Evolutionary conservation across 2,797 vertebrate genomes (phyloP), one percentile per base, ranked within the genome.

Genomic region (Platyrinchus mystaceus): DNA sequence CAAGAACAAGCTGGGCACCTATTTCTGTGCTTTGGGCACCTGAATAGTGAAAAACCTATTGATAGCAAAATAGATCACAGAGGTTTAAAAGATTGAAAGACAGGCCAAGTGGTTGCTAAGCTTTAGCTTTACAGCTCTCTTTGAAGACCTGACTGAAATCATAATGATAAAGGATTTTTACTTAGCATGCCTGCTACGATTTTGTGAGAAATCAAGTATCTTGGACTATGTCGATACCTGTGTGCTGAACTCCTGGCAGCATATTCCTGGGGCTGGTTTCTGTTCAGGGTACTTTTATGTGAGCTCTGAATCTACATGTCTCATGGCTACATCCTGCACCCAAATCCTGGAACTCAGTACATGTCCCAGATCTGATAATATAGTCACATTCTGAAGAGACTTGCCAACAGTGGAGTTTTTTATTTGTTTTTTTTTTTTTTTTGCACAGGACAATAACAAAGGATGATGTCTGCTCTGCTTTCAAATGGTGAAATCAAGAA

Each of bases 81-180:
- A 69, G 52, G n/a, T 91, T 92, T 90, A 60, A 85, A 94, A 91
- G 67, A 73, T 9, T 74, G 56, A 93, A 90, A 70, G 81, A 49
- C 23, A 74, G 36, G 32, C 56, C 70, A 89, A 53, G 68, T 44
- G 28, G 34, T 89, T 87, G 49, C 53, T 71, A 70, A 90, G 53
- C 47, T 87, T 94, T 71, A 89, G 68, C 64, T 67, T 84, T 93
- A 62, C 46, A 46, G 27, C 7, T 89, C 22, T 70, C 32, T 85
- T 76, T 89, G 81, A 87, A 92, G n/a, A 92, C 24, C 34, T 82
- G 84, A 82, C 59, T 82, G 47, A 92, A 95, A 85, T 89, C 23
- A 36, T 68, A 79, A 93, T 53, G 21, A 55, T 46, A 63, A 80
- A 66, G 36, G 47, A 28, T 24, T 93, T 93, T 75, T 78, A 22